These are phyloP conservation scores for Diarsia rubi DNA, from an alignment of 2,888 invertebrate species.

Conservation along the genomic window DNA sequence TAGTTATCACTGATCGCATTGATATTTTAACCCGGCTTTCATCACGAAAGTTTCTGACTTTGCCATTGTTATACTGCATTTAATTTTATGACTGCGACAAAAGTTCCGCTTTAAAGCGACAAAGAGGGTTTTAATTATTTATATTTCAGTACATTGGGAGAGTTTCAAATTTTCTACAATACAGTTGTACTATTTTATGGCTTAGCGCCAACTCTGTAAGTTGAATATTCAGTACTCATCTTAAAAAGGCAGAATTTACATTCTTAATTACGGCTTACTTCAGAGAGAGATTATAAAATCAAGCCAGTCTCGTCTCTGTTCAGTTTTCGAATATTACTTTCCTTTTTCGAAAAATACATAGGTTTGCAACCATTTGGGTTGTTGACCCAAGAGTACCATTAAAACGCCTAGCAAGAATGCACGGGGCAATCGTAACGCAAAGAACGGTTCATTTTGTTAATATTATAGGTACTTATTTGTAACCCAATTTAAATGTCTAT, in stretches of 20 bases:
- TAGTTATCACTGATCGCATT: no score
- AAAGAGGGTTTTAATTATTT: slow-evolving; percentile 16
- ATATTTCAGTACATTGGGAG: slow-evolving; percentile 7
- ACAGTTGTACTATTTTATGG: slow-evolving; percentile 5
- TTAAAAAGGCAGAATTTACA: background rate
- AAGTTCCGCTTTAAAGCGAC: background rate
- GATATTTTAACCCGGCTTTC: background rate
- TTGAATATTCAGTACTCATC: background rate
- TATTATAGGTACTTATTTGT: no score
- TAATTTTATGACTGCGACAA: slow-evolving; percentile 3
- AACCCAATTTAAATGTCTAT: no score
- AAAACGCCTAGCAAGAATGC: background rate
- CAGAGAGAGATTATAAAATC: background rate
- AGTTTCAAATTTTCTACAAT: slow-evolving; percentile 19
- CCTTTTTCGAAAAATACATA: background rate
- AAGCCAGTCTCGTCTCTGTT: background rate
- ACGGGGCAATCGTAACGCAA: background rate
- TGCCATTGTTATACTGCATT: background rate
- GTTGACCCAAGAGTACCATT: background rate
- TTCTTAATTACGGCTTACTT: background rate
- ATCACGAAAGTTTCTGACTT: background rate
- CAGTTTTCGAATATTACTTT: background rate
- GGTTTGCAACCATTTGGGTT: background rate
- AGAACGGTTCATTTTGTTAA: background rate
- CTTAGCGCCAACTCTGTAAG: slow-evolving; percentile 18